A percentile compares a stretch with the other conserved stretches of the same genome.
These are phyloP conservation scores for Chironex yamaguchii DNA, from an alignment of 30 jellyfish, hydroid and myxozoan genomes.

Conservation along the genomic window DNA sequence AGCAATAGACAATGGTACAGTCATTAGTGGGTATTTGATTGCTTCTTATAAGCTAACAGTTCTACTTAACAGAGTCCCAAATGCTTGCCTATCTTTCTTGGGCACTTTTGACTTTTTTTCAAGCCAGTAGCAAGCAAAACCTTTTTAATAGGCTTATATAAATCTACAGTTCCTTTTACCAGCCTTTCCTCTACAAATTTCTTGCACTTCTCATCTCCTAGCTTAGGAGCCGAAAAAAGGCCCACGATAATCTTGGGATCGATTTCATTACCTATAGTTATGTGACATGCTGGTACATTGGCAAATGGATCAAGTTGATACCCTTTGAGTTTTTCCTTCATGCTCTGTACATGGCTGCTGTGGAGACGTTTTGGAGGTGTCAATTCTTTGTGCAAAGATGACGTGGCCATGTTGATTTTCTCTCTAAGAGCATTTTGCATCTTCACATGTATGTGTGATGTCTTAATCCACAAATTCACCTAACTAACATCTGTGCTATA, in stretches of 20 bases:
- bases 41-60: conserved; percentile 37
- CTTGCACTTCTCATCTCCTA: conserved; percentile 13
- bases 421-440: conserved; percentile 33
- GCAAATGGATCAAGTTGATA: conserved; percentile 21
- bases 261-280: conserved; percentile 21
- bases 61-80: conserved; percentile 16
- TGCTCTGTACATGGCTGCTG: conserved; percentile 4
- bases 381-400: conserved; percentile 43
- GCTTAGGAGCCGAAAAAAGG: conserved; percentile 17
- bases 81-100: conserved; percentile 61
- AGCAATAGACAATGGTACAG: conserved; percentile 24
- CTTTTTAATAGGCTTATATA: conserved; percentile 28
- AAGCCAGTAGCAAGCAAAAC: conserved; percentile 45
- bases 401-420: conserved; percentile 34
- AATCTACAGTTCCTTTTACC: conserved; percentile 12
- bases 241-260: conserved; percentile 13
- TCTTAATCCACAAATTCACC: conserved; percentile 43
- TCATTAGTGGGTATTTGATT: conserved; percentile 27
- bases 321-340: conserved; percentile 28
- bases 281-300: conserved; percentile 44
- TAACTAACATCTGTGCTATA: conserved; percentile 10
- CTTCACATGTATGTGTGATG: conserved; percentile 30
- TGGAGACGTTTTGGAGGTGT: conserved; percentile 37
- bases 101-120: background rate
- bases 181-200: conserved; percentile 22